Percentiles rank a stretch among this genome's conserved stretches.
These are phyloP conservation scores for Callinectes sapidus DNA, from an alignment of 2,888 invertebrate genomes.

Conservation along the genomic window DNA sequence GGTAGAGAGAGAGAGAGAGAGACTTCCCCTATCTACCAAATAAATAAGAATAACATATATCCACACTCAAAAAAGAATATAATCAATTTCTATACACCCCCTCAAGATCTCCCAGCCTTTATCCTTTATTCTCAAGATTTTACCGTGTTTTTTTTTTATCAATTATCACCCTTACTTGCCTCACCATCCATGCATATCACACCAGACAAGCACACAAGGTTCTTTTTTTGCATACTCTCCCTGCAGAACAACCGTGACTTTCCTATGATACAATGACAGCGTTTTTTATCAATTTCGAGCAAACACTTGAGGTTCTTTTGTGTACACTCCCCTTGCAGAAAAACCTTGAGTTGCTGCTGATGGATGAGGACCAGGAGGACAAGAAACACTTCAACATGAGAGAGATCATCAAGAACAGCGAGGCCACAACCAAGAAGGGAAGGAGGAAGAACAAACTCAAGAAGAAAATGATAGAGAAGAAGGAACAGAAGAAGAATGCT, in stretches of 20 bases:
- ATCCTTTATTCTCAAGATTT: no score
- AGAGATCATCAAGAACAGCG: constrained; percentile 68
- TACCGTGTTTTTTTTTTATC: no score
- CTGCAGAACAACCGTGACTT: constrained; percentile 75
- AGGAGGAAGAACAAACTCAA: constrained; percentile 40
- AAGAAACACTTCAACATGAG: constrained; percentile 73
- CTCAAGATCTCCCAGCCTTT: no score
- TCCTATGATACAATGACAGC: constrained; percentile 57
- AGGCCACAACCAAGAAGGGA: constrained; percentile 41
- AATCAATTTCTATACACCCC: no score
- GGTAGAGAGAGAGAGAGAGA: neutral
- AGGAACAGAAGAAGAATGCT: constrained; percentile 4
- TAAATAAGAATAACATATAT: no score
- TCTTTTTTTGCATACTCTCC: neutral
- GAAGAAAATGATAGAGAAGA: constrained; percentile 46
- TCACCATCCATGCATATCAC: no score
- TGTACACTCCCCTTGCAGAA: constrained; percentile 75
- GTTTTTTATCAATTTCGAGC: no score
- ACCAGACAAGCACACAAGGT: no score
- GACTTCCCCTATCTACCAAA: no score
- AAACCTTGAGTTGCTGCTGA: constrained; percentile 72
- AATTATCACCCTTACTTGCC: no score
- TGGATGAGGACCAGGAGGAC: constrained; percentile 76
- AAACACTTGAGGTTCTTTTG: no score
- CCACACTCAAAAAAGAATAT: no score